Evolutionary conservation across 1,140 invertebrate species (phyloP), one percentile per base, ranked within the genome.

Genomic region (Scylla paramamosain): DNA sequence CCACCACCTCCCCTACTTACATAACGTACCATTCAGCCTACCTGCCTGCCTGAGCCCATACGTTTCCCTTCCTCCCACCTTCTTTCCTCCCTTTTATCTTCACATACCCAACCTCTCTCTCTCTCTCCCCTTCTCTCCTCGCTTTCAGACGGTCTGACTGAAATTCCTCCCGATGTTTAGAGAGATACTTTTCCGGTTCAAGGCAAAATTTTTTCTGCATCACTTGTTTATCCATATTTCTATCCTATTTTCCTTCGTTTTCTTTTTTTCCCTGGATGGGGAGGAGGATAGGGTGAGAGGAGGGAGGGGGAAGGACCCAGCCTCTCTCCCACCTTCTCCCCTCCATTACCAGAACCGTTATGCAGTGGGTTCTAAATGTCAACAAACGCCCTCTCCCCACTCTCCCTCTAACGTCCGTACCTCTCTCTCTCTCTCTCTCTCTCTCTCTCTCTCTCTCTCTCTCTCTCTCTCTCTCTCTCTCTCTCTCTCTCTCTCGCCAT

Each of bases 341-440:
- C 0, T 7, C 67, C n/a, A 25, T 77, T 77, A 77, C 67, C 67
- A 12, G n/a, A 77, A 77, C 67, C 67, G 67, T 77, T 77, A 77
- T 77, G 67, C 67, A 77, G 67, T 77, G 67, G 67, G 67, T n/a
- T 77, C 67, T 90, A 45, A n/a, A 52, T 28, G 48, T 52, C 45
- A 28, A 90, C 88, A 28, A 46, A 90, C 88, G 39, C 88, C 25
- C 48, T 12, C 88, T 48, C 39, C 14, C 88, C 25, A 31, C 25
- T 32, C 29, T 32, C 25, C 31, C 52, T 59, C 52, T 59, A 59
- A 59, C 52, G 52, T 59, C 52, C 52, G 3, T 39, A 1, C 6
- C 39, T 25, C 8, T 88, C 32, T 6, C 48, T 48, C 48, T 90
- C 48, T 48, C 48, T 90, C 48, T 90, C 88, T 46, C 88, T 90